phyloP scores from a whole-genome alignment of 2,113 vertebrate genomes.

The Telmatochromis sp. region DNA sequence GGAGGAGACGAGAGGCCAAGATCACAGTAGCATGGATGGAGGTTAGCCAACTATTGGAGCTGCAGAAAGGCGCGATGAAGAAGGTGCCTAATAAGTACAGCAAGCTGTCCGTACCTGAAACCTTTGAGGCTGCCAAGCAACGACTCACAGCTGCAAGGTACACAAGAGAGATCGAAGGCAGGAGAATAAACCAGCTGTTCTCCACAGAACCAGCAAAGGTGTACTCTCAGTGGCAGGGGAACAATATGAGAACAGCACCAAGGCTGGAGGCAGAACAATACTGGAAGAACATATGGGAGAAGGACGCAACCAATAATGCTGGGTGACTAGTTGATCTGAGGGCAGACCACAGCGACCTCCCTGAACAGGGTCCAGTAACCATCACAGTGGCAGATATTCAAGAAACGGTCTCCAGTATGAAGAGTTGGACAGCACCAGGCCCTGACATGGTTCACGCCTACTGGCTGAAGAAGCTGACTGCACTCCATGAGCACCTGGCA shows the following conservation, averaged over 20 bases:
- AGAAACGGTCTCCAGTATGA: not conserved
- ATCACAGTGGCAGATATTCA: fast-evolving
- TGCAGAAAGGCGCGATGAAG: fast-evolving
- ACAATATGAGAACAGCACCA: not conserved
- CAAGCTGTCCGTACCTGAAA: not conserved
- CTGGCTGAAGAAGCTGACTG: fast-evolving
- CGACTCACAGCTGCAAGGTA: fast-evolving
- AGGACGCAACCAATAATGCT: fast-evolving
- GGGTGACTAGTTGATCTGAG: fast-evolving
- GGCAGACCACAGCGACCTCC: fast-evolving
- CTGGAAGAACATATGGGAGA: not conserved
- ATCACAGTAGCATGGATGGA: not conserved
- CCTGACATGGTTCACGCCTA: fast-evolving
- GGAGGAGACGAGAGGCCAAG: not conserved
- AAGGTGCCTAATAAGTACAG: not conserved
- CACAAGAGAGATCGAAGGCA: not conserved
- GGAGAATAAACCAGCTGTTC: not conserved
- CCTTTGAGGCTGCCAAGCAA: not conserved
- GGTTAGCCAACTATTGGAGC: not conserved
- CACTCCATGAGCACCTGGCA: fast-evolving
- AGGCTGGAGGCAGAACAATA: fast-evolving
- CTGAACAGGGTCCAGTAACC: not conserved
- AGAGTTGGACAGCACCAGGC: fast-evolving
- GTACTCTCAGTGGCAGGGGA: fast-evolving
- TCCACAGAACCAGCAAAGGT: fast-evolving